A percentile compares a stretch with the other conserved stretches of the same genome.
phyloP scores from a whole-genome alignment of 2,888 invertebrate genomes.

The Zaprionus lineosus region DNA sequence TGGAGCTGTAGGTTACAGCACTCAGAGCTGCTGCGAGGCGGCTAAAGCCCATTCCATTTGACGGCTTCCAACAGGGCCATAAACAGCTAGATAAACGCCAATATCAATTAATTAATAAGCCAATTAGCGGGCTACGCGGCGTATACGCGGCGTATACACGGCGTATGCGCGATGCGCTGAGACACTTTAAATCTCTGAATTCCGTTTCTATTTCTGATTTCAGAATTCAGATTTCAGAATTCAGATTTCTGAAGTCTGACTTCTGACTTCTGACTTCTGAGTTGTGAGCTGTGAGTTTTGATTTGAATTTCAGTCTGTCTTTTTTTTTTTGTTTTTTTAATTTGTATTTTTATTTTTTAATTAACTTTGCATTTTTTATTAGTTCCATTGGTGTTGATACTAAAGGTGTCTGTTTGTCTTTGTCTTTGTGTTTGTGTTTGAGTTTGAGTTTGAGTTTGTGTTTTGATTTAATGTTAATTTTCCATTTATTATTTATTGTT shows the following conservation, averaged over 20 bases:
- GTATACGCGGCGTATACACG: conserved; percentile 48
- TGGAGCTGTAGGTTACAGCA: no score
- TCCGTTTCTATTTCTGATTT: conserved; percentile 1
- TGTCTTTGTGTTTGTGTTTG: conserved; percentile 23
- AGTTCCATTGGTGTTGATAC: conserved; percentile 45
- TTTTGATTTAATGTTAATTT: conserved; percentile 9
- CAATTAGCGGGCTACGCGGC: conserved; percentile 61
- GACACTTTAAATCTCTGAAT: conserved; percentile 19
- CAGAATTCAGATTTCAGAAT: no score
- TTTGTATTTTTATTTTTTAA: conserved; percentile 38
- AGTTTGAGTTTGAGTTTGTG: conserved; percentile 17
- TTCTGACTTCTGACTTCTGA: no score
- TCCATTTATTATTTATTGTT: conserved; percentile 2
- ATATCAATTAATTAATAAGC: conserved; percentile 64
- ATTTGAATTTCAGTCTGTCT: background rate
- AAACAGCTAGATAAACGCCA: conserved; percentile 41
- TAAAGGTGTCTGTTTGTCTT: conserved; percentile 14
- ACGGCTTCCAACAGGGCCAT: conserved; percentile 42
- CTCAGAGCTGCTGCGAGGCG: no score
- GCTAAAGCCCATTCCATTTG: no score
- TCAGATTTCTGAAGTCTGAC: no score
- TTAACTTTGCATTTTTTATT: conserved; percentile 72
- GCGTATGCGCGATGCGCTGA: conserved; percentile 39
- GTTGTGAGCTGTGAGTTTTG: no score
- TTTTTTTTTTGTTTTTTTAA: conserved; percentile 1